A percentile compares a stretch with the other conserved stretches of the same genome.
Conservation (phyloP, 2,888 invertebrate genomes). For the Drosophila kambysellisi region DNA sequence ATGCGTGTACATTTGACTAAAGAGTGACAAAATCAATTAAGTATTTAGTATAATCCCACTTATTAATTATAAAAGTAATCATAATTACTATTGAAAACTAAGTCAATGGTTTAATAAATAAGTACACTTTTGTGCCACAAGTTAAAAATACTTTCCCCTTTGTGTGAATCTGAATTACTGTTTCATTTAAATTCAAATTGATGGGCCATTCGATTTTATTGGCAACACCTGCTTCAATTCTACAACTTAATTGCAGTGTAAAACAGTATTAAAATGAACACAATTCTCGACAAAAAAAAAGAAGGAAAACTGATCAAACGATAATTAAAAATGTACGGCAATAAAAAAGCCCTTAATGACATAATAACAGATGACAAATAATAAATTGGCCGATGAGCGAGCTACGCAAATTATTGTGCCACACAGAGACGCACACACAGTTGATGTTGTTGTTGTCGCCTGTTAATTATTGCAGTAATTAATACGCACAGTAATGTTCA, state of each 20-base stretch:
- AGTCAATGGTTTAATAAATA: background rate
- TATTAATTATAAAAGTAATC: background rate
- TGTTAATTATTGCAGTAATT: slow-evolving; percentile 77
- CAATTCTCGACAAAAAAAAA: slow-evolving; percentile 4
- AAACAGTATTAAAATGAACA: slow-evolving; percentile 61
- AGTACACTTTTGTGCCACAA: slow-evolving; percentile 8
- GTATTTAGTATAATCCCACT: background rate
- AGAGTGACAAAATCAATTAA: background rate
- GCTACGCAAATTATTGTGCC: slow-evolving; percentile 64
- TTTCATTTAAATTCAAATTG: slow-evolving; percentile 40
- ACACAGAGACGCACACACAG: slow-evolving; percentile 3
- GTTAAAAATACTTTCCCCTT: slow-evolving; percentile 15
- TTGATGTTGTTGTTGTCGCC: slow-evolving; percentile 37
- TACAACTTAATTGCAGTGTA: slow-evolving; percentile 73
- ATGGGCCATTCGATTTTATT: slow-evolving; percentile 37
- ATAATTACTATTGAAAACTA: background rate
- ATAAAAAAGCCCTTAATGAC: slow-evolving; percentile 71
- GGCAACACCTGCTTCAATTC: slow-evolving; percentile 44
- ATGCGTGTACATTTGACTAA: slow-evolving; percentile 15
- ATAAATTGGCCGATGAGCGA: slow-evolving; percentile 69
- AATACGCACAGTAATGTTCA: slow-evolving; percentile 71
- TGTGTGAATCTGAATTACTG: slow-evolving; percentile 36
- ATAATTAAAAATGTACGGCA: slow-evolving; percentile 73
- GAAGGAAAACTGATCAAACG: slow-evolving; percentile 67
- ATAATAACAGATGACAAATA: slow-evolving; percentile 81